A percentile compares a stretch with the other conserved stretches of the same genome.
Conservation (phyloP, 23 tunicate genomes). For the Clavelina lepadiformis region DNA sequence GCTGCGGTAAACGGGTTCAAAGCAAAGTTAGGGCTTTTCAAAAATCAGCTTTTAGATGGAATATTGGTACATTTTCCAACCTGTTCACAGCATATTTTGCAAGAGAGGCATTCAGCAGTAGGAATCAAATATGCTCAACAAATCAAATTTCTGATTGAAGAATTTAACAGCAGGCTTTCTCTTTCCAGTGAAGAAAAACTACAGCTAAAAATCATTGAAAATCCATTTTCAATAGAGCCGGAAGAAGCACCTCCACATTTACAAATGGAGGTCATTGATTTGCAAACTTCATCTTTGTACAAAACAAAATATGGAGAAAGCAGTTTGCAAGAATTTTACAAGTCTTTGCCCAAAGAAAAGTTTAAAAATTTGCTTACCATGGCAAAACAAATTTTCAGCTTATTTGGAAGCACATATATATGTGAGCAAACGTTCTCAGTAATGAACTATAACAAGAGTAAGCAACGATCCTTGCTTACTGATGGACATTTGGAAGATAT, state of each 20-base stretch:
- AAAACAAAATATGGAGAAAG: constrained; percentile 8
- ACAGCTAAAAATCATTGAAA: constrained; percentile 36
- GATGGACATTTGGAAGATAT: too few relatives aligned
- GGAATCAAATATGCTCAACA: constrained; percentile 31
- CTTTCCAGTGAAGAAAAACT: constrained; percentile 45
- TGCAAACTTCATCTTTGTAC: constrained; percentile 33
- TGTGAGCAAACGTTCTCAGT: constrained; percentile 35
- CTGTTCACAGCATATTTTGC: background rate
- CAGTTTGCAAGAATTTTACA: constrained; percentile 17
- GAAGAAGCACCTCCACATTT: constrained; percentile 43
- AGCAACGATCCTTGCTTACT: too few relatives aligned
- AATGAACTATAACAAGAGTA: too few relatives aligned
- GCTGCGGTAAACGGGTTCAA: constrained; percentile 30
- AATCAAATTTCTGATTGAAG: constrained; percentile 28
- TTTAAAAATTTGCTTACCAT: constrained; percentile 22
- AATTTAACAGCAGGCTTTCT: constrained; percentile 31
- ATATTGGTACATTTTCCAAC: constrained; percentile 23
- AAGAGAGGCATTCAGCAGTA: constrained; percentile 24
- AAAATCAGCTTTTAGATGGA: constrained; percentile 36
- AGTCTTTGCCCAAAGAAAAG: constrained; percentile 5
- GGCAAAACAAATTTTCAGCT: constrained; percentile 26
- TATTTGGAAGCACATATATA: constrained; percentile 30
- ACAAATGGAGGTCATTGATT: constrained; percentile 32
- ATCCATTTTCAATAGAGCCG: constrained; percentile 35
- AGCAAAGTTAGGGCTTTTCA: constrained; percentile 36